These are phyloP conservation scores for Leistus spinibarbis DNA, from an alignment of 2,888 invertebrate species.

Conservation along the genomic window DNA sequence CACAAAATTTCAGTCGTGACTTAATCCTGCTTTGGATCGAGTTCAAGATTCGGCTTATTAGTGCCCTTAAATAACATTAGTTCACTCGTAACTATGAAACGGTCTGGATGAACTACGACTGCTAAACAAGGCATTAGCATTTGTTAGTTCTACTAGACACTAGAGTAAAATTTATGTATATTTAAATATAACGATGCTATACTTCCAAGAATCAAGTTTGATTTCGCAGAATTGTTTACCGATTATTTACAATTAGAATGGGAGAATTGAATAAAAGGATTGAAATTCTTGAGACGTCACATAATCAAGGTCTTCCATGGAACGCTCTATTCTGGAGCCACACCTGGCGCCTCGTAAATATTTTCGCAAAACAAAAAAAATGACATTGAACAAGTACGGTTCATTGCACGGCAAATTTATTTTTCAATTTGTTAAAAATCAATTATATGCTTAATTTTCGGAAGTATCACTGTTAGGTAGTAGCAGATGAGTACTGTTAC, in stretches of 20 bases:
- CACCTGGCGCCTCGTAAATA: constrained; percentile 27
- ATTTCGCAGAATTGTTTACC: constrained; percentile 26
- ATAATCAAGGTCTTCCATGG: constrained; percentile 21
- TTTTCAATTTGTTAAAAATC: no score
- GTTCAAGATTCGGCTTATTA: no score
- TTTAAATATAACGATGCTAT: not conserved
- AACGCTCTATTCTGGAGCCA: not conserved
- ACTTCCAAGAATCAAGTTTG: constrained; percentile 11
- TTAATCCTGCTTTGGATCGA: no score
- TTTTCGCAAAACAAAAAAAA: constrained; percentile 10
- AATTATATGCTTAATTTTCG: no score
- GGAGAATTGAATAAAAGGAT: not conserved
- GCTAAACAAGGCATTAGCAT: no score
- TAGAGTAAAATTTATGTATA: constrained; percentile 10
- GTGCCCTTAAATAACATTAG: no score
- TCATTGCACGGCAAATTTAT: constrained; percentile 16
- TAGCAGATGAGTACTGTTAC: not conserved
- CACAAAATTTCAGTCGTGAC: no score
- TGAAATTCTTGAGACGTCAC: constrained; percentile 26
- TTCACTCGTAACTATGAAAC: no score
- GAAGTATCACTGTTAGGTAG: no score
- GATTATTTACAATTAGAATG: not conserved
- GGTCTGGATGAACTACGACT: no score
- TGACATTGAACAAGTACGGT: constrained; percentile 23
- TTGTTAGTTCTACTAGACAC: constrained; percentile 13